Base-by-base conservation (phyloP, 1,140 invertebrate species). In the Archivesica marissinica region DNA sequence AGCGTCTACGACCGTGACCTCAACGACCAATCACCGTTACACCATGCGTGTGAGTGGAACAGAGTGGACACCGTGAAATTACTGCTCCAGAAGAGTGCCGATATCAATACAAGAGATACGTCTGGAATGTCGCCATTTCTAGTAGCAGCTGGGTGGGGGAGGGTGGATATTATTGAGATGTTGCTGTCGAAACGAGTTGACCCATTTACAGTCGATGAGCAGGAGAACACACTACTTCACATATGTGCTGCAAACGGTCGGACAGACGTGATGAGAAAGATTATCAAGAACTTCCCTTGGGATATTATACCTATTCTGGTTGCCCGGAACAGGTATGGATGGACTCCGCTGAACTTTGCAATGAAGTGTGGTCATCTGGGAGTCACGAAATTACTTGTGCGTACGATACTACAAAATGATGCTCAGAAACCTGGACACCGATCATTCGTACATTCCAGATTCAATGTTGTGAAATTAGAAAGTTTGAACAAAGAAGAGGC, bases 71-170 rank as follows among this genome's bases (percentile, higher is more conserved):
- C 92, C 13, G 95, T 95, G 3, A 90, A 94, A 20, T 68, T 95
- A 33, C 89, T 96, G 3, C 80, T 96, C n/a, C 89, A 93, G 54
- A 90, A 94, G 64, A 92, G 95, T 61, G 95, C 95, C n/a, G 94
- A 95, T 85, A 92, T 94, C 0, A 94, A 94, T 85, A 93, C 94
- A 2, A 88, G 94, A 41, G 95, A 96, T 86, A 44, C 86, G 11
- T 17, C 74, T 25, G 83, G 77, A 2, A 95, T 97, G 7, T 81
- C 77, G 35, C 86, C 83, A 9, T 80, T 85, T n/a, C 82, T 86
- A 25, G 96, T 97, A 2, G 77, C 83, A 2, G 76, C 52, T 17
- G 66, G 75, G 15, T 85, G 83, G 83, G 79, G 64, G n/a, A 35
- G 79, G 25, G 50, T 59, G 23, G 79, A 72, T 11, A 38, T 74